A percentile compares a stretch with the other conserved stretches of the same genome.
Conservation (phyloP, 1,140 invertebrate species). For the Prorops nasuta region DNA sequence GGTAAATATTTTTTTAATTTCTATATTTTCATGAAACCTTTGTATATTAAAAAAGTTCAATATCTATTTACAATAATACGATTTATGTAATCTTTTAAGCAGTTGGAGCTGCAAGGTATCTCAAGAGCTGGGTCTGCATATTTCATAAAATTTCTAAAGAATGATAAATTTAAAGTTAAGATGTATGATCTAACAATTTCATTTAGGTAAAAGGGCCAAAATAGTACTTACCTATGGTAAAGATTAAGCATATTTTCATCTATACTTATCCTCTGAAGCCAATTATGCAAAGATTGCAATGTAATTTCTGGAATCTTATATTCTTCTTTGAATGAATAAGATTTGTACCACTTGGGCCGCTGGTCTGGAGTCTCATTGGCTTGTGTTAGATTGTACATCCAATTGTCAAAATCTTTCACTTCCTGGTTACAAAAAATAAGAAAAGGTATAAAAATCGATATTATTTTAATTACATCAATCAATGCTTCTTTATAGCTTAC, state of each 20-base stretch:
- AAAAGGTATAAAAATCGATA: conserved; percentile 18
- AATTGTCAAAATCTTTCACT: conserved; percentile 70
- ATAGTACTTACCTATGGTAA: conserved; percentile 44
- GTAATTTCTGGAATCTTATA: conserved; percentile 57
- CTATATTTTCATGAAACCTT: conserved; percentile 2
- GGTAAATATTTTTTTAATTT: not conserved
- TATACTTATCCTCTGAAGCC: conserved; percentile 35
- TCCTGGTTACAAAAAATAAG: too few species aligned
- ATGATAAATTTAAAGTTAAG: conserved; percentile 8
- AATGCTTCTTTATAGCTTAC: conserved; percentile 58
- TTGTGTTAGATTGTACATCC: conserved; percentile 73
- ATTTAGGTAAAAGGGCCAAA: conserved; percentile 6
- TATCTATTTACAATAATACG: conserved; percentile 8
- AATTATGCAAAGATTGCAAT: conserved; percentile 39
- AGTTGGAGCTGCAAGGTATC: conserved; percentile 57
- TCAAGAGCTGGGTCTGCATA: conserved; percentile 58
- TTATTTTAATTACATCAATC: conserved; percentile 6
- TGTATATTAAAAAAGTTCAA: not conserved
- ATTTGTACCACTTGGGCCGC: conserved; percentile 64
- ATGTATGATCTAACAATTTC: not conserved
- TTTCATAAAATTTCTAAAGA: conserved; percentile 56
- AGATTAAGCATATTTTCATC: conserved; percentile 40
- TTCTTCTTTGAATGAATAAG: conserved; percentile 68
- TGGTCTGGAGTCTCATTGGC: conserved; percentile 65
- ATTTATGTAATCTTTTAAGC: conserved; percentile 44